Conservation (phyloP, 2,797 vertebrate species). For the Sarcophilus harrisii region DNA sequence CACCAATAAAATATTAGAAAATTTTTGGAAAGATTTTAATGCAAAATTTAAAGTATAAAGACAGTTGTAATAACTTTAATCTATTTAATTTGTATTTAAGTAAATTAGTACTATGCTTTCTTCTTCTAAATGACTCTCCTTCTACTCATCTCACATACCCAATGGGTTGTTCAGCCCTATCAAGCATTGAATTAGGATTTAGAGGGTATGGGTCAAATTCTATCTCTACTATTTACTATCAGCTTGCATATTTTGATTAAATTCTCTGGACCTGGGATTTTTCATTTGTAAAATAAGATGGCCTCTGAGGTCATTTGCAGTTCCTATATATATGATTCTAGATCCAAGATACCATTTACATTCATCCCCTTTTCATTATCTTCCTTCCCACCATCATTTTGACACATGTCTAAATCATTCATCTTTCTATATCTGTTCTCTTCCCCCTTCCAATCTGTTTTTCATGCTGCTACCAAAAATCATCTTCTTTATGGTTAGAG, state of each 20-base stretch:
- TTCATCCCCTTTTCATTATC: not conserved
- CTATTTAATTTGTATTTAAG: slow-evolving; percentile 23
- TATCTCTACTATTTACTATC: not conserved
- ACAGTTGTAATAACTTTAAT: not conserved
- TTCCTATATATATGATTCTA: not conserved
- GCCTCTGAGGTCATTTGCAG: not conserved
- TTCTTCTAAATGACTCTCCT: not conserved
- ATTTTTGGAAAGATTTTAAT: not conserved
- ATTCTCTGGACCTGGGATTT: not conserved
- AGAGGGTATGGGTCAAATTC: not conserved
- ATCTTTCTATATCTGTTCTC: not conserved
- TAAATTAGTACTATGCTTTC: slow-evolving; percentile 28
- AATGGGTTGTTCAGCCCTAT: not conserved
- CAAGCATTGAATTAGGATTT: not conserved
- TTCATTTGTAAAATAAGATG: not conserved
- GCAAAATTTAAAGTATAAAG: slow-evolving; percentile 31
- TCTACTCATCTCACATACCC: slow-evolving; percentile 2
- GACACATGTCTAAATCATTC: not conserved
- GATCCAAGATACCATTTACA: not conserved
- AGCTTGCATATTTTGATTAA: not conserved
- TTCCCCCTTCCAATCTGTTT: not conserved
- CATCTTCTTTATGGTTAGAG: not conserved
- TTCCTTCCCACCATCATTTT: not conserved
- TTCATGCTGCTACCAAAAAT: not conserved
- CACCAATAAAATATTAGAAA: not conserved